These are phyloP conservation scores for Lanistes nyassanus DNA, from an alignment of 1,140 invertebrate species.

Conservation along the genomic window DNA sequence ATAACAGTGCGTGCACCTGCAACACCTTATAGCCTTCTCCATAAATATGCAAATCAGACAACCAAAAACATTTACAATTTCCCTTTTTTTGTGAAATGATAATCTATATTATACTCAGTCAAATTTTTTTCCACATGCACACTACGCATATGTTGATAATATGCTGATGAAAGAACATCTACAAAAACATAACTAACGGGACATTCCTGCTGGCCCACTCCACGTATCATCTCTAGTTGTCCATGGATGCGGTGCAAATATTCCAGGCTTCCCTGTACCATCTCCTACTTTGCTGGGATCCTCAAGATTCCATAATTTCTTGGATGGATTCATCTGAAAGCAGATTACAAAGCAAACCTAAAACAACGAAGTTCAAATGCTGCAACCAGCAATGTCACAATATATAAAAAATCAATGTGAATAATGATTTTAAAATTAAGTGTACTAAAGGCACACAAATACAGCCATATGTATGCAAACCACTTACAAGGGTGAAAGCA, in stretches of 20 bases:
- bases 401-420: neutral
- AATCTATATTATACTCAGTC: too few species aligned
- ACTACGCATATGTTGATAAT: too few species aligned
- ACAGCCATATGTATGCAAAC: too few species aligned
- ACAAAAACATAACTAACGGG: neutral
- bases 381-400: neutral
- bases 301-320: constrained; percentile 61
- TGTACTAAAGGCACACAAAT: too few species aligned
- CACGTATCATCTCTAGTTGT: constrained; percentile 76
- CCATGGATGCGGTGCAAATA: constrained; percentile 85
- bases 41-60: too few species aligned
- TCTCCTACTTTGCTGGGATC: constrained; percentile 41
- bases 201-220: constrained; percentile 50
- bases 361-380: neutral
- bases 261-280: constrained; percentile 74
- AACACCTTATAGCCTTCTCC: too few species aligned
- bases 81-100: too few species aligned
- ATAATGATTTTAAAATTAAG: neutral
- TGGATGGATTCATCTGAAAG: constrained; percentile 41
- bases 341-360: too few species aligned
- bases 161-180: too few species aligned
- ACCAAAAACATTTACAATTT: too few species aligned
- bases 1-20: too few species aligned
- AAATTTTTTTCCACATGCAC: too few species aligned
- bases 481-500: constrained; percentile 12